Evolutionary conservation across 2,113 vertebrate genomes (phyloP).

Genomic region (Xerus inauris): DNA sequence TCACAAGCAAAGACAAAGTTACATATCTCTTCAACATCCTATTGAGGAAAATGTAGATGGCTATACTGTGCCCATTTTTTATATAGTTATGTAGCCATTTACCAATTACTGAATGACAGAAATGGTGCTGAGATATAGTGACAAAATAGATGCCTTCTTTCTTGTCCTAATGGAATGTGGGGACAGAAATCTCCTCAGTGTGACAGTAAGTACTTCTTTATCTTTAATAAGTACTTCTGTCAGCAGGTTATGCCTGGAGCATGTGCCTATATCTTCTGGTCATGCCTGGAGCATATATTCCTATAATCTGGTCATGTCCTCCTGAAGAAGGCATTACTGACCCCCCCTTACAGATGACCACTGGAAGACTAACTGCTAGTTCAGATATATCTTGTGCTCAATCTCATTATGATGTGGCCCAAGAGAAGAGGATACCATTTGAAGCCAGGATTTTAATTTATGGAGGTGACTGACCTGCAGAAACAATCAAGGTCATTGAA

Average conservation of each 20-base stretch:
- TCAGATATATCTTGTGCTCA: fast-evolving
- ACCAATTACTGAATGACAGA: background rate
- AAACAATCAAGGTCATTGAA: background rate
- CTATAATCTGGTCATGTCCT: background rate
- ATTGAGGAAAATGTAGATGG: too few species aligned
- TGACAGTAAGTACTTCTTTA: fast-evolving
- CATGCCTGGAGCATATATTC: too few species aligned
- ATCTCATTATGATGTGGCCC: background rate
- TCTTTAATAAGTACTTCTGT: background rate
- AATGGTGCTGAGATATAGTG: background rate
- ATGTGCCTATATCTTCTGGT: too few species aligned
- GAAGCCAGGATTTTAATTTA: background rate
- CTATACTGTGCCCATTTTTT: background rate
- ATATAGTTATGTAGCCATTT: too few species aligned
- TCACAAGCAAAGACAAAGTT: background rate
- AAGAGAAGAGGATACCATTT: background rate
- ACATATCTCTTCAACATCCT: background rate
- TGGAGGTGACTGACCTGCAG: background rate
- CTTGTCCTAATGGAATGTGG: too few species aligned
- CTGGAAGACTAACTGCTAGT: background rate
- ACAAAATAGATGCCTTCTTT: background rate
- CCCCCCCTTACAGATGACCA: too few species aligned
- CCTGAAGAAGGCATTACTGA: too few species aligned
- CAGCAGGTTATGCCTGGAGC: too few species aligned
- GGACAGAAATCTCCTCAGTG: too few species aligned